Base-by-base conservation (phyloP, 1,140 invertebrate genomes). In the Parasteatoda tepidariorum region DNA sequence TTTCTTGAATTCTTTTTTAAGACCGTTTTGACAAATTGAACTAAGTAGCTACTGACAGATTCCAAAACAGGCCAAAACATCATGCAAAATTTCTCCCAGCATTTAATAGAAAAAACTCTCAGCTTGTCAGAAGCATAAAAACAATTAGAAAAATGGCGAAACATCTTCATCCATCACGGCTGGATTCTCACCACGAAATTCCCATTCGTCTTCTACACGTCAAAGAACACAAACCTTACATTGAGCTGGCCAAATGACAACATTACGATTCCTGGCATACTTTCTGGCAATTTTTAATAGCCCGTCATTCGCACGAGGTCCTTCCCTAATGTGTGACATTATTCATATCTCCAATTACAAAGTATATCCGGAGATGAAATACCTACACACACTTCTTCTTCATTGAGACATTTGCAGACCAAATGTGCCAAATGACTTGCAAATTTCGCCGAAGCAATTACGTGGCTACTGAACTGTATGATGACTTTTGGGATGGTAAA, bases 241-340 rank as follows among this genome's bases (percentile, higher is more conserved):
- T 79, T 79, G 76, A 79, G 38, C 34, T 30, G n/a, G 22, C 31
- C 57, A 31, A 79, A 79, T 61, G 76, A 79, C 76, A 79, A 79
- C 76, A 79, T 79, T 79, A 54, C 76, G 64, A 79, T 79, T 79
- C 76, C 76, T 55, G 38, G 64, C 76, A 79, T 79, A 79, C 13
- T 59, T 79, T n/a, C 48, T 62, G 59, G 62, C 64, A 30, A 79
- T 67, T 79, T 79, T 79, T 79, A 79, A 79, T 79, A 68, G 76
- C 62, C 62, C 64, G 64, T 79, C 76, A 68, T 68, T 67, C 41
- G 55, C 59, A 38, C 33, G 33, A 26, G 55, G 31, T 75, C 57
- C 62, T 48, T 61, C 57, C 62, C 33, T 79, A 68, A 79, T 79
- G 76, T 79, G 76, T 64, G 76, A 79, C 76, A 79, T 79, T 79